These are phyloP conservation scores for Macrobrachium rosenbergii DNA, from an alignment of 1,140 invertebrate species.

Conservation along the genomic window DNA sequence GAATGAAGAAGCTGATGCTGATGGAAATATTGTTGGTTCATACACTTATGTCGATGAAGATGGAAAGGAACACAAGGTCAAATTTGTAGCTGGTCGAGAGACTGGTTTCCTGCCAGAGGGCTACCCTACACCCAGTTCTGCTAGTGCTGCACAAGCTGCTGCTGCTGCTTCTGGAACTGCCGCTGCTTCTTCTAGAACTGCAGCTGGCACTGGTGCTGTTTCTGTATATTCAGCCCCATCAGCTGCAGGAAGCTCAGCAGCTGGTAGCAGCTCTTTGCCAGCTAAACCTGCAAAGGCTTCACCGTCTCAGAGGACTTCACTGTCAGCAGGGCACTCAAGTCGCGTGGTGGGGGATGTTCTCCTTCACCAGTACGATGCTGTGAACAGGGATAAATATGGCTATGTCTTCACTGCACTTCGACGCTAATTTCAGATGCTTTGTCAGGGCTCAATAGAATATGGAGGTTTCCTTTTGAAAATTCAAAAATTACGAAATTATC, in stretches of 20 bases:
- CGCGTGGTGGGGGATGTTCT: conserved; percentile 60
- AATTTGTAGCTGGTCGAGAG: conserved; percentile 7
- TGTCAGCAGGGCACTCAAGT: conserved; percentile 10
- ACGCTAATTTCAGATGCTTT: background rate
- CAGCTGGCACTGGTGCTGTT: too few species aligned
- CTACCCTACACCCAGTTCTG: background rate
- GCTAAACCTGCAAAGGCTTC: background rate
- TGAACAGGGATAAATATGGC: conserved; percentile 38
- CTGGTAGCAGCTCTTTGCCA: background rate
- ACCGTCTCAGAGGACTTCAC: background rate
- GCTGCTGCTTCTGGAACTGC: background rate
- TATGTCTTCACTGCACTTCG: conserved; percentile 55
- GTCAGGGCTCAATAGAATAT: too few species aligned
- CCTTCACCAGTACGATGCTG: conserved; percentile 51
- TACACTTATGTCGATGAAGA: conserved; percentile 1
- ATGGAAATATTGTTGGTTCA: conserved; percentile 1
- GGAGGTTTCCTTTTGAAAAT: too few species aligned
- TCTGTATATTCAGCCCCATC: background rate
- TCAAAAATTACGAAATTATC: too few species aligned
- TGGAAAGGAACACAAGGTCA: conserved; percentile 1
- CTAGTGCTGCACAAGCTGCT: background rate
- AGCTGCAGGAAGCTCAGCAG: too few species aligned
- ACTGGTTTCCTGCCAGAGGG: conserved; percentile 9
- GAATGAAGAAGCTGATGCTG: conserved; percentile 7
- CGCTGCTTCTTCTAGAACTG: too few species aligned